These are phyloP conservation scores for Beaufortia kweichowensis DNA, from an alignment of 2,113 vertebrate genomes.

Conservation along the genomic window DNA sequence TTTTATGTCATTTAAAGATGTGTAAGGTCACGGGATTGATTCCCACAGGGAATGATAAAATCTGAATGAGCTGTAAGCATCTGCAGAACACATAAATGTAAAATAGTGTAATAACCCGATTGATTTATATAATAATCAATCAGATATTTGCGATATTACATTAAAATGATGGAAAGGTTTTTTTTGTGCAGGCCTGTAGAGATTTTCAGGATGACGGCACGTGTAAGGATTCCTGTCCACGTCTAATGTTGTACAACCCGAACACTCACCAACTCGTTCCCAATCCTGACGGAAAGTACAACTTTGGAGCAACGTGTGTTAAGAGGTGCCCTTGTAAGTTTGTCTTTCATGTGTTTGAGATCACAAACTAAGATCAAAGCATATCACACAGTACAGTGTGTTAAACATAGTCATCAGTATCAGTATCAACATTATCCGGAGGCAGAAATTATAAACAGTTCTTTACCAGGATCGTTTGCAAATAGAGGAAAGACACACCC, in stretches of 20 bases:
- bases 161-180: no score
- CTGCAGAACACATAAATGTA: no score
- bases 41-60: no score
- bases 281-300: constrained; percentile 89
- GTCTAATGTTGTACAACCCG: constrained; percentile 77
- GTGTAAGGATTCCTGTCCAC: constrained; percentile 85
- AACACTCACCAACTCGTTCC: constrained; percentile 78
- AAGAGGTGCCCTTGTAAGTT: constrained; percentile 88
- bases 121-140: no score
- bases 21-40: no score
- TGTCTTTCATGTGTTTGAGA: not conserved
- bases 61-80: no score
- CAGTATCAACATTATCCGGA: not conserved
- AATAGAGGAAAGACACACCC: constrained; percentile 23
- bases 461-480: not conserved
- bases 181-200: constrained; percentile 79
- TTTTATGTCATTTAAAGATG: no score
- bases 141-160: no score
- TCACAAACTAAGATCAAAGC: not conserved
- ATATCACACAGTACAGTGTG: no score
- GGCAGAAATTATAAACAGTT: not conserved
- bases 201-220: constrained; percentile 86
- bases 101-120: no score
- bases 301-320: constrained; percentile 89
- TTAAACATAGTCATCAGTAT: no score